phyloP scores from a whole-genome alignment of 92 coral and sea anemone genomes.

The Phymanthus crucifer region DNA sequence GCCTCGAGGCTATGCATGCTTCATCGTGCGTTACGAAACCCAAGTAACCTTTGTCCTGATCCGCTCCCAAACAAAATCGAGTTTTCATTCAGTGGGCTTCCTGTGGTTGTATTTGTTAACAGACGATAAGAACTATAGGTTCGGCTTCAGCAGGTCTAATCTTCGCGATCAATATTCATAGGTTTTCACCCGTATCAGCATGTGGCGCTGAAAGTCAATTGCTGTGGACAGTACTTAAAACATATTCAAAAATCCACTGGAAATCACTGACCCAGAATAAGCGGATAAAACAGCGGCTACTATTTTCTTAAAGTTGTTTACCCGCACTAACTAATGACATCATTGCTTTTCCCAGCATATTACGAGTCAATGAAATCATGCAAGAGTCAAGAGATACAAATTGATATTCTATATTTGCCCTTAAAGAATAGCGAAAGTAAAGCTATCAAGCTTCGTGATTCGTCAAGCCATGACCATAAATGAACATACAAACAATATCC shows the following conservation, averaged over 20 bases:
- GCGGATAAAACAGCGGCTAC: neutral
- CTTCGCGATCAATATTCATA: neutral
- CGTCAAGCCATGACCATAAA: neutral
- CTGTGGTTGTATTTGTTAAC: neutral
- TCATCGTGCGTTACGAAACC: constrained; percentile 1
- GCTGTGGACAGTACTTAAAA: neutral
- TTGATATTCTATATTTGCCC: neutral
- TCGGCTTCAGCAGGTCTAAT: constrained; percentile 5
- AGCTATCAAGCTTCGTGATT: neutral
- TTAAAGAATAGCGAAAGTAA: neutral
- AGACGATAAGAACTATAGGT: neutral
- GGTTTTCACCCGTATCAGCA: neutral
- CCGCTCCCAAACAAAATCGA: neutral
- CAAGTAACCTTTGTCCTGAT: neutral
- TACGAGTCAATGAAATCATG: neutral
- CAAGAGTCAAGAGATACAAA: neutral
- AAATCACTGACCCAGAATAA: neutral
- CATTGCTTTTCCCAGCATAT: neutral
- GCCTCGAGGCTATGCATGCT: neutral
- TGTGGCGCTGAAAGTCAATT: neutral
- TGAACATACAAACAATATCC: neutral
- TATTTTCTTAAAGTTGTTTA: neutral
- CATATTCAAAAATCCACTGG: neutral
- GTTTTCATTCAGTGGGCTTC: neutral
- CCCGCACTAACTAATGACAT: neutral